phyloP scores from a whole-genome alignment of 2,797 vertebrate genomes.

The Lutjanus argentimaculatus region DNA sequence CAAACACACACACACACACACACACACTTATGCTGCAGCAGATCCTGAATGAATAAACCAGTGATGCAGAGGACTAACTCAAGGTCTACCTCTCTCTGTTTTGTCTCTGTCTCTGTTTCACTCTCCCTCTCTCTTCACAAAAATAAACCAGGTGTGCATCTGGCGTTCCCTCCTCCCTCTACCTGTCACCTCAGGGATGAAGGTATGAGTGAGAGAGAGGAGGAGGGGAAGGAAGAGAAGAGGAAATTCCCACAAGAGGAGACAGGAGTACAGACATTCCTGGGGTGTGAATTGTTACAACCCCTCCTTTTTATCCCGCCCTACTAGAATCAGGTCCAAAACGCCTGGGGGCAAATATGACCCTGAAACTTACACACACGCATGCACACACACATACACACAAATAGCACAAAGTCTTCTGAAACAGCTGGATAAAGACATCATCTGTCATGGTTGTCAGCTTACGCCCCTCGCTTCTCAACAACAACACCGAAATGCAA shows the following conservation, averaged over 20 bases:
- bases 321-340: constrained; percentile 78
- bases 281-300: constrained; percentile 81
- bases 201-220: constrained; percentile 60
- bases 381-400: constrained; percentile 36
- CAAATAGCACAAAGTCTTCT: constrained; percentile 49
- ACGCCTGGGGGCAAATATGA: constrained; percentile 79
- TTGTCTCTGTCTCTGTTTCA: constrained; percentile 37
- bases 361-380: constrained; percentile 69
- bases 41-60: constrained; percentile 68
- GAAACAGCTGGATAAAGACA: constrained; percentile 85
- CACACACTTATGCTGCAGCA: constrained; percentile 39
- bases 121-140: constrained; percentile 58
- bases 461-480: constrained; percentile 60
- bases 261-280: constrained; percentile 84
- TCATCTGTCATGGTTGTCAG: constrained; percentile 83
- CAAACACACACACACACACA: constrained; percentile 35
- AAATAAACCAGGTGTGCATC: constrained; percentile 86
- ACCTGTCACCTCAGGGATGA: constrained; percentile 82
- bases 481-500: constrained; percentile 56
- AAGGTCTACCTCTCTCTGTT: constrained; percentile 69
- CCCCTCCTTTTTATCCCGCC: constrained; percentile 72
- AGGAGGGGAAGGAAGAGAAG: constrained; percentile 44
- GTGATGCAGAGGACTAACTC: constrained; percentile 70
- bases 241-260: constrained; percentile 84
- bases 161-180: constrained; percentile 69